Evolutionary conservation across 2,888 invertebrate genomes (phyloP).

Genomic region (Nasonia oneida): DNA sequence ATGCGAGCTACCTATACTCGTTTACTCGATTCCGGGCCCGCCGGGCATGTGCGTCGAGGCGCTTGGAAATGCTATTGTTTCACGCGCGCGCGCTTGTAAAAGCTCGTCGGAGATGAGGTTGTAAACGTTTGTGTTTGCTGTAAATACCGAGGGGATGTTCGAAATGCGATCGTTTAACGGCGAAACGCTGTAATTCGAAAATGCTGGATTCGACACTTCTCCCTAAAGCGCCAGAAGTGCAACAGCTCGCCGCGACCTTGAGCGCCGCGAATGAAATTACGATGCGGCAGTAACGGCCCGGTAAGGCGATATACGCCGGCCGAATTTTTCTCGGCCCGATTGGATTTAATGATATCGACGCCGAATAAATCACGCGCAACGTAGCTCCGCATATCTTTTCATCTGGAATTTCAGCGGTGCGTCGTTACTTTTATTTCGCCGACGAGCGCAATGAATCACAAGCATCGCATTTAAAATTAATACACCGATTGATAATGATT

Average conservation of each 20-base stretch:
- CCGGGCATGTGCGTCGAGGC: neutral
- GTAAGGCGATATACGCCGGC: neutral
- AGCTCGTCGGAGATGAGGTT: neutral
- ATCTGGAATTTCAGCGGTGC: neutral
- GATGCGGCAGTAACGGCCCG: neutral
- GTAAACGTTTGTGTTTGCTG: too few relatives aligned
- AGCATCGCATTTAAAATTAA: too few relatives aligned
- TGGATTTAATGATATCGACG: neutral
- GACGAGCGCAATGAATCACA: neutral
- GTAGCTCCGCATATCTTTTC: neutral
- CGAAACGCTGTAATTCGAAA: too few relatives aligned
- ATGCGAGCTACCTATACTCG: neutral
- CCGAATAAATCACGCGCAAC: neutral
- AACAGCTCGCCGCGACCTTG: neutral
- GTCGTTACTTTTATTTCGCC: neutral
- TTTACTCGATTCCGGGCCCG: conserved; percentile 14
- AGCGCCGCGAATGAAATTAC: neutral
- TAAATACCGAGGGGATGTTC: neutral
- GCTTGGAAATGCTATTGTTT: neutral
- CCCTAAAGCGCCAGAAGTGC: neutral
- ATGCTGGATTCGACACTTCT: too few relatives aligned
- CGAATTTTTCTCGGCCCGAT: neutral
- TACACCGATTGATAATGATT: too few relatives aligned
- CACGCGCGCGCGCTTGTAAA: neutral
- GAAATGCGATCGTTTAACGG: neutral